These are phyloP conservation scores for Tinamus guttatus DNA, from an alignment of 2,113 vertebrate species.

Conservation along the genomic window DNA sequence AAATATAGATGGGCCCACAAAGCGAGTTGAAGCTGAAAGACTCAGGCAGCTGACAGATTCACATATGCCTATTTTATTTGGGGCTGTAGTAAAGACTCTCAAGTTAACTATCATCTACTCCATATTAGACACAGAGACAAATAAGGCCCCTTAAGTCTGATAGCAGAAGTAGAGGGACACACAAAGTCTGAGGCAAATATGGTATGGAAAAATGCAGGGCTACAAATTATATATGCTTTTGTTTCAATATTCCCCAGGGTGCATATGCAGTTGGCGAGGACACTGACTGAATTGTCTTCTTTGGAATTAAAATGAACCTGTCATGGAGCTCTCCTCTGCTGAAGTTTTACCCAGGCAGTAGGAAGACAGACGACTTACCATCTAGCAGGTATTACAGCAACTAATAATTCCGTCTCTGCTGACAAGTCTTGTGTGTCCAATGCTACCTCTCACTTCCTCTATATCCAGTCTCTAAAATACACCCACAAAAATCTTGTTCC, in stretches of 20 bases:
- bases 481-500: neutral
- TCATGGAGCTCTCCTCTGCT: neutral
- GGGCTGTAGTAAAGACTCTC: too few relatives aligned
- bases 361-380: neutral
- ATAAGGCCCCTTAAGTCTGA: too few relatives aligned
- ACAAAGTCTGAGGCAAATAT: too few relatives aligned
- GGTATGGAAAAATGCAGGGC: too few relatives aligned
- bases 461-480: neutral
- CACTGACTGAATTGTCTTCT: neutral
- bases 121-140: too few relatives aligned
- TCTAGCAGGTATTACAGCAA: neutral
- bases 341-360: neutral
- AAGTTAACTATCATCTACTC: too few relatives aligned
- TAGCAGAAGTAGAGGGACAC: too few relatives aligned
- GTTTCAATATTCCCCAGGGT: too few relatives aligned
- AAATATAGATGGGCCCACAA: neutral
- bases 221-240: too few relatives aligned
- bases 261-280: too few relatives aligned
- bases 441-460: neutral
- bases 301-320: neutral
- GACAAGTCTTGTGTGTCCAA: neutral
- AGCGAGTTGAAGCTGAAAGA: neutral
- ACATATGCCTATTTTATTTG: neutral
- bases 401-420: neutral
- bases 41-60: neutral